Evolutionary conservation across 2,113 vertebrate species (phyloP), one percentile per base, ranked within the genome.

Genomic region (Myrmophylax atrothorax): DNA sequence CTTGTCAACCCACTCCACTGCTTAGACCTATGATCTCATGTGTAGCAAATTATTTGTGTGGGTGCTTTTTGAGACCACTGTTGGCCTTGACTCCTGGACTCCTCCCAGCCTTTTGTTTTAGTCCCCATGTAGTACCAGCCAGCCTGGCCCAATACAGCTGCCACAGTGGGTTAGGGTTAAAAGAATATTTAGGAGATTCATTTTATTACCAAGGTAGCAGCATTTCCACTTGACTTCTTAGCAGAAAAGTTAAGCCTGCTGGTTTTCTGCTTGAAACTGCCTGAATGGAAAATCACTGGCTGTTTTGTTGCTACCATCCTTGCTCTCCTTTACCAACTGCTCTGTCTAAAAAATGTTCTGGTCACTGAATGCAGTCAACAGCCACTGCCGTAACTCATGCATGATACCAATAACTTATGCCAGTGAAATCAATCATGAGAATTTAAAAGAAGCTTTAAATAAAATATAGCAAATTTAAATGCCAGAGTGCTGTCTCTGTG

Each of bases 381-480:
- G 94, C 91, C 86, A 58, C 70, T 73, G 94, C 94, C 87, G 33
- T 97, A 96, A 96, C 68, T 97, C 93, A 74, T 60, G 89, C 44
- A 37, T 87, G 88, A 88, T 97, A 96, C 96, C 97, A 97, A 91
- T 98, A 98, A 96, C 94, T 95, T 96, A 68, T 4, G 67, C 94
- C 87, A 90, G 93, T 72, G 92, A 97, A 96, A 97, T 95, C 97
- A 96, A 81, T 97, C 91, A 96, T 94, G 95, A 97, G 95, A 97
- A 96, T 97, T 94, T 97, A 93, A 97, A 98, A 94, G 96, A 94
- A 97, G 87, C 93, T 96, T 95, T 95, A 97, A 97, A 97, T 97
- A 97, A 97, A 97, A 96, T 96, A 96, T 96, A 97, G 97, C 93
- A 96, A 95, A 96, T 98, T 92, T 97, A 97, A 97, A 97, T 96